Conservation (phyloP, 2,113 vertebrate species). For the Eulemur rufifrons region DNA sequence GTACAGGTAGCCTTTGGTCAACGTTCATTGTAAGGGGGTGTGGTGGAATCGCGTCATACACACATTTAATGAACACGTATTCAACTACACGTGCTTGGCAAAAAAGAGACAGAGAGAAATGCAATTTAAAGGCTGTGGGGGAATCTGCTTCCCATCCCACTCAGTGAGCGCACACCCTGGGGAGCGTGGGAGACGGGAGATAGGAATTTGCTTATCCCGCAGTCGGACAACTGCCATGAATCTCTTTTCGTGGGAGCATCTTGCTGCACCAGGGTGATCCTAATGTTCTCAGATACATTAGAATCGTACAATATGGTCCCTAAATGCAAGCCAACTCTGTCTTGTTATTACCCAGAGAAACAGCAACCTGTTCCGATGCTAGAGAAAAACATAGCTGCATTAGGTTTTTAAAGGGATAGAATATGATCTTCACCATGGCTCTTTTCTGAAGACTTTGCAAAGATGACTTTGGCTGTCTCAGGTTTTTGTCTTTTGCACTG, state of each 20-base stretch:
- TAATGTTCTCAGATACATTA: not conserved
- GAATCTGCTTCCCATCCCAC: not conserved
- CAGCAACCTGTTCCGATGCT: not conserved
- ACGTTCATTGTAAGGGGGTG: constrained; percentile 15
- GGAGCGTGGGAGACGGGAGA: not conserved
- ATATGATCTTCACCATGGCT: not conserved
- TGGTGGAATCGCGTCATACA: not conserved
- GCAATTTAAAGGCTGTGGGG: not conserved
- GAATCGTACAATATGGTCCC: not conserved
- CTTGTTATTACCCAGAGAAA: not conserved
- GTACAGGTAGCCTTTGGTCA: constrained; percentile 63
- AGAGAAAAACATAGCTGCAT: not conserved
- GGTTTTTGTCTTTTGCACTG: not conserved
- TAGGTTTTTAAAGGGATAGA: not conserved
- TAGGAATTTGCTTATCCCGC: not conserved
- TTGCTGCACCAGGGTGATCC: not conserved
- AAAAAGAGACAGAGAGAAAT: not conserved
- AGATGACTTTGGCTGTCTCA: not conserved
- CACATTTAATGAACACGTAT: not conserved
- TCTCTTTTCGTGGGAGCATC: not conserved
- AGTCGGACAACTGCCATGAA: not conserved
- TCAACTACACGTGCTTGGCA: not conserved
- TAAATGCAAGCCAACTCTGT: not conserved
- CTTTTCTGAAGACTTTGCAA: not conserved
- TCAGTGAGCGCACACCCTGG: fast-evolving